Evolutionary conservation across 2,113 vertebrate species (phyloP), one percentile per base, ranked within the genome.

Genomic region (Dicerorhinus sumatrensis): DNA sequence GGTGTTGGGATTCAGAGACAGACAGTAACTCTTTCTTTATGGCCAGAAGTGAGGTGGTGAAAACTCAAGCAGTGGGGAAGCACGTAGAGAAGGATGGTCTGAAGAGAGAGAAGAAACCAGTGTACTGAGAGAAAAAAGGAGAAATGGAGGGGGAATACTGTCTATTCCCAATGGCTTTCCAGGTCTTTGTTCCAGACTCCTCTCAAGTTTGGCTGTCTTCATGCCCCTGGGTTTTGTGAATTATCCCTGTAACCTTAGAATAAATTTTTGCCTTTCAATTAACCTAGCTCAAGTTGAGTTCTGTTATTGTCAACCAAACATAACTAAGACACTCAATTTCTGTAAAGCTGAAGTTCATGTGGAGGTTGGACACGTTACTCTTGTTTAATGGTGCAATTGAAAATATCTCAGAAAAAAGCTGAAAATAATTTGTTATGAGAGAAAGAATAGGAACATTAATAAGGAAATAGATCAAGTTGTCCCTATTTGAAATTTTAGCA

Each of bases 331-430:
- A 31, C 10, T 80, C 42, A 23, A 4, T 82, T 82, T 85, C 6
- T 65, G 10, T 67, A 79, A 85, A 89, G 87, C 8, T 63, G 36
- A 81, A 62, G 58, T 91, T 69, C 51, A 94, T 91, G 36, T 72
- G 54, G 60, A 21, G 8, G 23, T 5, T 69, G 17, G 48, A 79
- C 29, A 42, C 18, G 8, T 39, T 92, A 70, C 46, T 80, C 48
- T 92, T 92, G 36, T 69, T 88, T 90, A 67, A 96, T 94, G 67
- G 20, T 92, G 5, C 23, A 76, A 23, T 9, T 75, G 60, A 72
- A 93, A 84, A 8, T 77, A 88, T 42, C n/a, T 91, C 62, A 84
- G 76, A 91, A 79, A 93, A n/a, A 79, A 36, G 72, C 48, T 12
- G 27, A 94, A 79, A 93, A 42, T 42, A 31, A 67, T 79, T 75